Evolutionary conservation across 2,888 invertebrate genomes (phyloP).

Genomic region (Ophion ellenae): DNA sequence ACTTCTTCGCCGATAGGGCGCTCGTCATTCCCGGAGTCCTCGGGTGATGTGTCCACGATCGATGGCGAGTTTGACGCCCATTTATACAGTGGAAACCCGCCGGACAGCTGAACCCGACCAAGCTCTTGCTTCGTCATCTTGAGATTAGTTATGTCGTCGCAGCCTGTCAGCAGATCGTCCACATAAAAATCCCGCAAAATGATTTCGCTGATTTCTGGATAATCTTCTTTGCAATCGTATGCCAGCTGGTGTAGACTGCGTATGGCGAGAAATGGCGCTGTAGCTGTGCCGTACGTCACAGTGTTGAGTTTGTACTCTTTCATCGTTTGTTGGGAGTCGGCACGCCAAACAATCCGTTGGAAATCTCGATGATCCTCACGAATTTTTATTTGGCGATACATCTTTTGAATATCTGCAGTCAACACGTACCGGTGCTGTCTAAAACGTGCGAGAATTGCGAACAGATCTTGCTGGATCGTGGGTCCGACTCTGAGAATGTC

Average conservation of each 20-base stretch:
- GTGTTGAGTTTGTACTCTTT: constrained; percentile 23
- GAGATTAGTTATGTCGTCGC: constrained; percentile 25
- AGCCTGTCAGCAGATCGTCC: constrained; percentile 58
- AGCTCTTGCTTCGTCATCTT: constrained; percentile 39
- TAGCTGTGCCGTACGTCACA: background rate
- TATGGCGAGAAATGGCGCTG: constrained; percentile 30
- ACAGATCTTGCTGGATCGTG: constrained; percentile 51
- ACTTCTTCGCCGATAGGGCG: background rate
- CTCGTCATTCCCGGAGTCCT: constrained; percentile 22
- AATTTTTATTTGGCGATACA: constrained; percentile 68
- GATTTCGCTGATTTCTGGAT: constrained; percentile 18
- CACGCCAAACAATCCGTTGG: constrained; percentile 72
- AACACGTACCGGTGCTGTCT: constrained; percentile 48
- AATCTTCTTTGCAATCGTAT: constrained; percentile 4
- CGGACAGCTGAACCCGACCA: constrained; percentile 29
- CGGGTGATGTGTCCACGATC: constrained; percentile 17
- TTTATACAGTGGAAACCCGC: constrained; percentile 50
- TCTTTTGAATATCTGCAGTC: constrained; percentile 73
- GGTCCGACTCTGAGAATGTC: constrained; percentile 69
- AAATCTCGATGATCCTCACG: constrained; percentile 56
- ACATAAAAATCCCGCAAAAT: constrained; percentile 62
- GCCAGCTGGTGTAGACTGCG: constrained; percentile 25
- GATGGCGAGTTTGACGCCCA: constrained; percentile 49
- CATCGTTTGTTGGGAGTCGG: constrained; percentile 6
- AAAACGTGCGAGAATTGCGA: constrained; percentile 50